Base-by-base conservation (phyloP, 2,888 invertebrate genomes). In the Himalopsyche japonica region DNA sequence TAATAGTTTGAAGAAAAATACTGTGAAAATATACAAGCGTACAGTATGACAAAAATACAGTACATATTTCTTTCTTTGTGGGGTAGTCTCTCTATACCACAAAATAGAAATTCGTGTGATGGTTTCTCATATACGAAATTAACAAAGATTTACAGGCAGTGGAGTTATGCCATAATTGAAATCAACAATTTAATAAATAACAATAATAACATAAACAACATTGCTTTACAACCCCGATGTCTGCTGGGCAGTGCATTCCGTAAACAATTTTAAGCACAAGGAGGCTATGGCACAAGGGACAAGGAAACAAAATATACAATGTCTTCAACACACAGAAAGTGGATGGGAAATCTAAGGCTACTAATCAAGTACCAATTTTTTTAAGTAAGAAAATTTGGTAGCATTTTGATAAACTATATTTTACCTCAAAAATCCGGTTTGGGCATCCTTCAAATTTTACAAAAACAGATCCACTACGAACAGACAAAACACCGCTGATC, bases 401-500 rank as follows among this genome's bases (percentile, higher is more conserved):
- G 43, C 43, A 43, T 43, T 27, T 27, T 37, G n/a, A 77, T 37
- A n/a, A 32, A 34, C 32, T 70, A 80, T 80, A 80, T 76, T 70
- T 80, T 76, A 49, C 80, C 80, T 24, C 24, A 80, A 49, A 49
- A 80, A 80, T 82, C 82, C 79, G 82, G 82, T 83, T 83, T 83
- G 48, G 78, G 32, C 80, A 83, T 83, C 32, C 76, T 80, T 83
- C 80, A 80, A 83, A 78, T 32, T 77, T 32, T 80, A 83, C 76
- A 83, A 83, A 48, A 77, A 37, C 70, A 70, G 70, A 70, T 70
- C 12, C 70, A 70, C 70, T 70, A 70, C 12, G 70, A 70, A 70
- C 70, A 70, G 70, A 70, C 70, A 70, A 70, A 70, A 70, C 70
- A 70, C 70, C 70, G 70, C 70, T 70, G 70, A 70, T 70, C 70